phyloP scores from a whole-genome alignment of 2,888 invertebrate genomes.

The Cephonodes hylas region DNA sequence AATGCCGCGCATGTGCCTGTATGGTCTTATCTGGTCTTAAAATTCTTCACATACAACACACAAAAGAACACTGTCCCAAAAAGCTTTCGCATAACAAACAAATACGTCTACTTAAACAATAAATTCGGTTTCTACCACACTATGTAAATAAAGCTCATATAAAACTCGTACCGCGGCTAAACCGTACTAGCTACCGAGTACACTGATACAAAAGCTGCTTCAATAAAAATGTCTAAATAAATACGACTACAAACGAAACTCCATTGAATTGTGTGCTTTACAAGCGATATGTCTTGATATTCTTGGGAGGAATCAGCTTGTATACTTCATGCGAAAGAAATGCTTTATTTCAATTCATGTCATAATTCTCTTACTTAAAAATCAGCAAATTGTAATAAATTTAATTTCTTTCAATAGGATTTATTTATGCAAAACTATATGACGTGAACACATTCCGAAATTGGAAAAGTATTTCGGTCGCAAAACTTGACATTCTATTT shows the following conservation, averaged over 20 bases:
- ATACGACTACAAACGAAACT: not conserved
- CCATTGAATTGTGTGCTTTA: conserved; percentile 21
- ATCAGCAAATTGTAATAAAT: not conserved
- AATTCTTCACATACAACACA: not conserved
- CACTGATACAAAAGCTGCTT: not conserved
- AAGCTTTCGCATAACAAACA: not conserved
- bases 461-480: no score
- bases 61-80: not conserved
- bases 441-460: no score
- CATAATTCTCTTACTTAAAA: no score
- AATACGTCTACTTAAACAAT: not conserved
- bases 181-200: not conserved
- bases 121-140: conserved; percentile 4
- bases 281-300: conserved; percentile 30
- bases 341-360: not conserved
- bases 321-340: not conserved
- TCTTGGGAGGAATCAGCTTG: not conserved
- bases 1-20: not conserved
- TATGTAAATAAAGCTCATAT: conserved; percentile 7
- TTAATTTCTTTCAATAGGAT: not conserved
- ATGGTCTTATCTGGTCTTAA: not conserved
- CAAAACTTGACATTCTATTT: not conserved
- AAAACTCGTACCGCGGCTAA: not conserved
- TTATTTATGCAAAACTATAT: not conserved
- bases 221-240: conserved; percentile 3